phyloP scores from a whole-genome alignment of 2,113 vertebrate species.

The Symphodus melops region DNA sequence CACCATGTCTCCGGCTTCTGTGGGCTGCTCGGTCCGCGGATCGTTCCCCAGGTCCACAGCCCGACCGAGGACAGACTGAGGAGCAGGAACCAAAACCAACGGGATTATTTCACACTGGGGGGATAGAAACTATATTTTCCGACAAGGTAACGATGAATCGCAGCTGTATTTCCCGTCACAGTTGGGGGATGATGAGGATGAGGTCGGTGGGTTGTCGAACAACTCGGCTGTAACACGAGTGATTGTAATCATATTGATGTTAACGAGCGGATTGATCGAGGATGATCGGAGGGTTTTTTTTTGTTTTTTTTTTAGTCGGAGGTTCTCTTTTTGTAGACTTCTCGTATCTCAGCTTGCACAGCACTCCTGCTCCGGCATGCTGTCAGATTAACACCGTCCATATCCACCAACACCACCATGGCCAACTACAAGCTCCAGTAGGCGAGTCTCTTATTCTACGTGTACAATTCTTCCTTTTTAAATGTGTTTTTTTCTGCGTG shows the following conservation, averaged over 20 bases:
- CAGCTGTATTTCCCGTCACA: conserved; percentile 56
- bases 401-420: conserved; percentile 33
- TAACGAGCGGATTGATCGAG: conserved; percentile 36
- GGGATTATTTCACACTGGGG: background rate
- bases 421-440: conserved; percentile 63
- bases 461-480: background rate
- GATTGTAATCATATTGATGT: conserved; percentile 19
- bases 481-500: background rate
- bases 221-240: conserved; percentile 53
- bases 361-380: conserved; percentile 60
- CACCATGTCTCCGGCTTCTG: conserved; percentile 73
- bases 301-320: conserved; percentile 44
- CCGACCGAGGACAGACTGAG: conserved; percentile 34
- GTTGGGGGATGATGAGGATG: conserved; percentile 61
- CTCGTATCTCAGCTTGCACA: conserved; percentile 38
- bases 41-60: conserved; percentile 41
- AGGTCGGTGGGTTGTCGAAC: conserved; percentile 36
- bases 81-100: conserved; percentile 9
- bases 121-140: conserved; percentile 22
- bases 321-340: conserved; percentile 45
- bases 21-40: conserved; percentile 60
- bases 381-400: conserved; percentile 66
- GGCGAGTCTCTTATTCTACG: conserved; percentile 35
- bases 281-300: conserved; percentile 35
- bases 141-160: conserved; percentile 66